Conservation (phyloP, 2,797 vertebrate genomes). For the Cirrhinus mrigala region DNA sequence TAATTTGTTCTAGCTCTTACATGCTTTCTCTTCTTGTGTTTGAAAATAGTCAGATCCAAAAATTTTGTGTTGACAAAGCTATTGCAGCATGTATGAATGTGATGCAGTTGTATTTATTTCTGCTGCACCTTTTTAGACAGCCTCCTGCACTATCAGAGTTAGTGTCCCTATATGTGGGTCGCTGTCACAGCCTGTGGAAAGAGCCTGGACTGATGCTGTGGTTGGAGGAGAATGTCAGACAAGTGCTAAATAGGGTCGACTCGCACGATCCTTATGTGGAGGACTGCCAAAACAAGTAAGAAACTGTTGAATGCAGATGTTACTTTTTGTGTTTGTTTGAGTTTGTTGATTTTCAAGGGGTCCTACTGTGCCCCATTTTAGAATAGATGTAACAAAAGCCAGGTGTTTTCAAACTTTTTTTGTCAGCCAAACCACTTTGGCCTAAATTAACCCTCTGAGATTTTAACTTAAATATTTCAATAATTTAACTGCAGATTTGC, state of each 20-base stretch:
- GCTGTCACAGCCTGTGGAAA: slow-evolving; percentile 89
- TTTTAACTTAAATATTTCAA: too few relatives aligned
- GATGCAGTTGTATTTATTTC: neutral
- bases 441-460: too few relatives aligned
- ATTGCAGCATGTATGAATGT: neutral
- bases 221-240: slow-evolving; percentile 87
- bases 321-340: neutral
- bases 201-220: slow-evolving; percentile 88
- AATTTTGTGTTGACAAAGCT: neutral
- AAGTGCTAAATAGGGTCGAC: slow-evolving; percentile 85
- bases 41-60: slow-evolving; percentile 11
- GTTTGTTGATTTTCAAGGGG: neutral
- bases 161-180: slow-evolving; percentile 87
- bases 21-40: neutral
- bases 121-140: slow-evolving; percentile 76
- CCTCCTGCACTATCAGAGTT: slow-evolving; percentile 88
- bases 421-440: too few relatives aligned
- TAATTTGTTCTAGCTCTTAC: slow-evolving; percentile 65
- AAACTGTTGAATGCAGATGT: neutral
- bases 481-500: too few relatives aligned
- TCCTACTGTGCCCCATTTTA: too few relatives aligned
- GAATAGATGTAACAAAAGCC: too few relatives aligned
- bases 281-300: slow-evolving; percentile 89
- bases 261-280: slow-evolving; percentile 81
- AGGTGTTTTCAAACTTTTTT: too few relatives aligned